Evolutionary conservation across 2,888 invertebrate species (phyloP), one percentile per base, ranked within the genome.

Genomic region (Hecatera dysodea): DNA sequence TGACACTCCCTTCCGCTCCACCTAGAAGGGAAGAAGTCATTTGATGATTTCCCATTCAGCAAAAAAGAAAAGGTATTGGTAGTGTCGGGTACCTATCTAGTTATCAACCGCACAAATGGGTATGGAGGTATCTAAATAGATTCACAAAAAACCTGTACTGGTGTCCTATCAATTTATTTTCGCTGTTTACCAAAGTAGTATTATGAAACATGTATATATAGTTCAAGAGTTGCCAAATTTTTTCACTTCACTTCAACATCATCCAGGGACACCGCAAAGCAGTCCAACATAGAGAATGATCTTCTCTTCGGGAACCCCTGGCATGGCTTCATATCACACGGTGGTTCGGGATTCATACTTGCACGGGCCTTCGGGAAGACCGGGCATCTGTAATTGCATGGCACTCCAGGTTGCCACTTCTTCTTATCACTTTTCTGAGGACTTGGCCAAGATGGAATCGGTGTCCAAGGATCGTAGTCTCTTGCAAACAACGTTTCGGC

Each of bases 401-500:
- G 44, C 15, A n/a, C 15, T 1, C 12, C 67, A 2, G 75, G 67
- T 17, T 0, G 90, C 82, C 86, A 29, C 72, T 80, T 22, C 85
- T 22, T 80, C 61, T 2, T 83, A 0, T 42, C 19, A 0, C 0
- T 50, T 44, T 89, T 88, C 42, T 86, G 83, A 0, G 90, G 86
- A 6, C 80, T 72, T 0, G 92, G 92, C 93, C 93, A 94, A 1
- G 92, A 93, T 0, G 95, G 95, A 65, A 94, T 93, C 0, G 95
- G 94, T 0, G 89, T 80, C 94, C 95, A 95, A 0, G 94, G 94
- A 0, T 92, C 90, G 56, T 88, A 93, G 29, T 91, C 88, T 60
- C 86, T 90, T 0, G 89, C 86, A 9, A 86, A 83, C 6, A 81
- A 55, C 1, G 86, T 69, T 48, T 67, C n/a, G 29, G 62, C 1